These are phyloP conservation scores for Carterocephalus palaemon DNA, from an alignment of 2,888 invertebrate species.

Conservation along the genomic window DNA sequence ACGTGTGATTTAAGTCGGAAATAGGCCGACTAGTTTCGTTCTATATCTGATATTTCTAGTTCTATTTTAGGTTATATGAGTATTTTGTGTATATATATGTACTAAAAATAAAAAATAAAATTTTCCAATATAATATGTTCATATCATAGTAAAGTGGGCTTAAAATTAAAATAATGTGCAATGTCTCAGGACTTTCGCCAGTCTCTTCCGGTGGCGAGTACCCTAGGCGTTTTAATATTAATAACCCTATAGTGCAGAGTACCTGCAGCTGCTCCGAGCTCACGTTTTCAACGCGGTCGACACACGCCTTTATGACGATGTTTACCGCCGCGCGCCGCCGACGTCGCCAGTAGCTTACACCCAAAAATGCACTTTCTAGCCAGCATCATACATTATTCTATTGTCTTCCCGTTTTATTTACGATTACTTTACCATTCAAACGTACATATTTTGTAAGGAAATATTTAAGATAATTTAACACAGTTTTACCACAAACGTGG, in stretches of 20 bases:
- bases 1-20: no score
- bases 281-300: constrained; percentile 40
- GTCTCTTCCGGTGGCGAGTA: background rate
- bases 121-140: no score
- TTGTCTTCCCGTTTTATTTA: constrained; percentile 3
- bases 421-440: background rate
- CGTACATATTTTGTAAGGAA: background rate
- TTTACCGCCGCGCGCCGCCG: constrained; percentile 66
- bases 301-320: constrained; percentile 64
- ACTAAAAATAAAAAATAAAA: no score
- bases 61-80: no score
- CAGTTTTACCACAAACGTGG: no score
- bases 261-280: constrained; percentile 48
- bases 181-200: background rate
- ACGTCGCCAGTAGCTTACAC: constrained; percentile 40
- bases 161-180: no score
- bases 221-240: constrained; percentile 63
- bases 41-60: no score
- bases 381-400: constrained; percentile 30
- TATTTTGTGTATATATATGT: no score
- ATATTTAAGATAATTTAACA: background rate
- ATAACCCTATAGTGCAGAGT: constrained; percentile 64
- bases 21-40: no score
- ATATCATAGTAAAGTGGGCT: no score
- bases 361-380: constrained; percentile 49